Base-by-base conservation (phyloP, 2,113 vertebrate species). In the Lampris megalopsis region DNA sequence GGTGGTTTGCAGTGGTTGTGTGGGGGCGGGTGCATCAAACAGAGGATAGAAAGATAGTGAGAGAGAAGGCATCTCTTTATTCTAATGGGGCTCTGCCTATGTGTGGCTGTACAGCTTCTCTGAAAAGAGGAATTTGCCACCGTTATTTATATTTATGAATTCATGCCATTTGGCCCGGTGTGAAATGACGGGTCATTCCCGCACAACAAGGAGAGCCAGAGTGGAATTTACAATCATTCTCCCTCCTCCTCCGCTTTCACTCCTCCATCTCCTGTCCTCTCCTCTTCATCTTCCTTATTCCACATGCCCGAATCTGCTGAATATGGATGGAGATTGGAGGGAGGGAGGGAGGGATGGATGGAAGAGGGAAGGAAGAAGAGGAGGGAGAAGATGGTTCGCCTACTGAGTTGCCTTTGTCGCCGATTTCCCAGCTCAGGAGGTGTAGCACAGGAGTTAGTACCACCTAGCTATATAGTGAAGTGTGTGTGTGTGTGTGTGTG, bases 111-210 rank as follows among this genome's bases (percentile, higher is more conserved):
- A 75, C 85, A 70, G 84, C 88, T 65, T 93, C 24, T 93, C 89
- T 90, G 88, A 94, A 93, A 89, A 91, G 60, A 82, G 74, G 69
- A 87, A 80, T 94, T 90, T 92, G 80, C 81, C 92, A 82, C 90
- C 89, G 92, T 93, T 95, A 92, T 95, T 95, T 94, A 90, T 95
- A 95, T 94, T 91, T 96, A 94, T 95, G 93, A 95, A 95, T 95
- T 96, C 91, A 93, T 91, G 86, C 92, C 83, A 86, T 92, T 95
- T 93, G 91, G 92, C 95, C 85, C 93, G 91, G 91, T 93, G 92
- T 76, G 77, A 94, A 96, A 95, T 94, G 91, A 94, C 93, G 90
- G 93, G 92, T 95, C 85, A 94, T 95, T 96, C 92, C 93, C 85
- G 83, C 93, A 89, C 92, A 94, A 92, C 94, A 92, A 94, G 91